Percentiles rank a stretch among this genome's conserved stretches.
phyloP scores from a whole-genome alignment of 1,140 invertebrate genomes.

The Acromyrmex heyeri region DNA sequence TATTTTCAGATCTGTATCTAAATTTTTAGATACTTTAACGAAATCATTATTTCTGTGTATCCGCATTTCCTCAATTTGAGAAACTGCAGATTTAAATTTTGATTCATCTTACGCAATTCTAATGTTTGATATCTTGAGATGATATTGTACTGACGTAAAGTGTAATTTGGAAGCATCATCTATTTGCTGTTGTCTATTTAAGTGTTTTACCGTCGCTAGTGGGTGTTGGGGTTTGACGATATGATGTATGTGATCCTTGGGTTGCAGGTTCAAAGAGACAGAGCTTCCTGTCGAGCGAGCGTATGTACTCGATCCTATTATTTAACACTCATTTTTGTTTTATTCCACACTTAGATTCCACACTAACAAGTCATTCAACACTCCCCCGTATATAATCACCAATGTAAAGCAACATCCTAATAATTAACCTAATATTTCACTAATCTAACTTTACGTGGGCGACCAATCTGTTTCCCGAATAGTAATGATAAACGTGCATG shows the following conservation, averaged over 20 bases:
- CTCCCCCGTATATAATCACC: constrained; percentile 43
- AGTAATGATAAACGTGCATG: constrained; percentile 32
- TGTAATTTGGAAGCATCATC: constrained; percentile 34
- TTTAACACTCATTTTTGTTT: constrained; percentile 75
- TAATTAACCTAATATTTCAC: neutral
- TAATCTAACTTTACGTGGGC: constrained; percentile 4
- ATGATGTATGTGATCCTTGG: constrained; percentile 84
- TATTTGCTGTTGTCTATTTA: constrained; percentile 30
- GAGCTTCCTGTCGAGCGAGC: constrained; percentile 94
- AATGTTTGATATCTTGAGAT: neutral
- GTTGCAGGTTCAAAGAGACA: constrained; percentile 96
- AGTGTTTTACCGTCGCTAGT: constrained; percentile 72
- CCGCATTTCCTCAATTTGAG: neutral
- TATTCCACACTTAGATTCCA: constrained; percentile 51
- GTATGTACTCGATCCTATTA: constrained; percentile 91
- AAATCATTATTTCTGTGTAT: neutral
- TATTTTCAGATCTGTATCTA: too few species aligned
- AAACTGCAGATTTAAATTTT: neutral
- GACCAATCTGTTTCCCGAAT: neutral
- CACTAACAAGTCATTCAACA: constrained; percentile 64
- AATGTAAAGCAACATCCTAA: constrained; percentile 14
- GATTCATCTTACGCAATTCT: neutral
- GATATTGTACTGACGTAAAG: neutral
- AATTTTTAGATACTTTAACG: too few species aligned
- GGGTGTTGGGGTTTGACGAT: constrained; percentile 79